phyloP scores from a whole-genome alignment of 2,113 vertebrate genomes.

The Leucopsar rothschildi region DNA sequence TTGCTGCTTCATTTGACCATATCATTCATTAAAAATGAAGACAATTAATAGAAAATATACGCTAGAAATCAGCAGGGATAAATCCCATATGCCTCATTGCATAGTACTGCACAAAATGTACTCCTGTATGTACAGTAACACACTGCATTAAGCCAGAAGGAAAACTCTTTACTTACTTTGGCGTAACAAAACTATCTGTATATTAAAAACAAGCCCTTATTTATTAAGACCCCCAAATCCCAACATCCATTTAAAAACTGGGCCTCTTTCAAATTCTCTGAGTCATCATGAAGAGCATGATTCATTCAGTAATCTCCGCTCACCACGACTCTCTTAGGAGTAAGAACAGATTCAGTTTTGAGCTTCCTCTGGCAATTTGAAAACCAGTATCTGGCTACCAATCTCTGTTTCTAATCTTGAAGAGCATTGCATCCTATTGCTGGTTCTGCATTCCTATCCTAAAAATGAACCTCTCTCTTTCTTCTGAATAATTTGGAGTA shows the following conservation, averaged over 20 bases:
- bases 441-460: not conserved
- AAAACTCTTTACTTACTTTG: not conserved
- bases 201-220: conserved; percentile 39
- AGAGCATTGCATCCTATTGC: not conserved
- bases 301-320: conserved; percentile 34
- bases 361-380: conserved; percentile 12
- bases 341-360: conserved; percentile 39
- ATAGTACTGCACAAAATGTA: conserved; percentile 25
- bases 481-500: conserved; percentile 24
- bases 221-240: conserved; percentile 29
- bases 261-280: conserved; percentile 45
- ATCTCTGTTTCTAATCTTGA: conserved; percentile 15
- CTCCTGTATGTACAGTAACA: not conserved
- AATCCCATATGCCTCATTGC: not conserved
- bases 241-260: conserved; percentile 35
- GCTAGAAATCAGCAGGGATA: not conserved
- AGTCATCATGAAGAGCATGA: conserved; percentile 55
- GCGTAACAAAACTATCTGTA: not conserved
- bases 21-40: not conserved
- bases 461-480: not conserved
- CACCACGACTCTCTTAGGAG: not conserved
- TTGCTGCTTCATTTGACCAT: not conserved
- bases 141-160: not conserved
- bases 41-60: not conserved
- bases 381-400: conserved; percentile 24